Evolutionary conservation across 2,888 invertebrate species (phyloP).

Genomic region (Eupithecia dodoneata): DNA sequence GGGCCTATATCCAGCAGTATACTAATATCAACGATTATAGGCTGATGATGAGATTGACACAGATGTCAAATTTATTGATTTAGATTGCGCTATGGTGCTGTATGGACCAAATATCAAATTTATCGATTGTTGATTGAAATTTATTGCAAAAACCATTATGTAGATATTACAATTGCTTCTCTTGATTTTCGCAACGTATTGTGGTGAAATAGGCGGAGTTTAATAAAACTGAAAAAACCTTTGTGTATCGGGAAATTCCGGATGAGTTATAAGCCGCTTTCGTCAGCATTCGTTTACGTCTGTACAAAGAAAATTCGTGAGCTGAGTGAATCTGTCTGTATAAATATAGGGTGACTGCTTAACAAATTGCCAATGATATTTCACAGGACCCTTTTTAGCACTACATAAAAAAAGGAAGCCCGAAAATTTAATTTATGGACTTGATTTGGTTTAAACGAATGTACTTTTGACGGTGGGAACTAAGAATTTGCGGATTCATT

Average conservation of each 20-base stretch:
- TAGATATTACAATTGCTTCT: background rate
- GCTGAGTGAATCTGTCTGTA: conserved; percentile 26
- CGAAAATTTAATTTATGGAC: background rate
- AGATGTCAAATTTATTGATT: background rate
- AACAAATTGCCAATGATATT: conserved; percentile 17
- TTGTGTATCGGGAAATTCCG: conserved; percentile 63
- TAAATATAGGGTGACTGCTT: conserved; percentile 22
- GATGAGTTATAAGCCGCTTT: conserved; percentile 62
- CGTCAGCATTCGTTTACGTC: conserved; percentile 78
- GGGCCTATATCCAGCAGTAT: too few relatives aligned
- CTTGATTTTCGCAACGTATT: background rate
- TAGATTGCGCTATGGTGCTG: background rate
- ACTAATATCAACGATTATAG: too few relatives aligned
- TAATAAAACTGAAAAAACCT: conserved; percentile 59
- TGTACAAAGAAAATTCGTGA: conserved; percentile 66
- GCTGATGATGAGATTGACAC: too few relatives aligned
- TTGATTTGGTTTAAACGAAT: background rate
- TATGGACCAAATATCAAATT: too few relatives aligned
- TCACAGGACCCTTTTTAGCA: background rate
- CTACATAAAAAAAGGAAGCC: background rate
- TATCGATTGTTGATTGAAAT: background rate
- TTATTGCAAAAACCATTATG: background rate
- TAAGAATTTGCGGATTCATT: background rate
- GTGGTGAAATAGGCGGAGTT: conserved; percentile 4
- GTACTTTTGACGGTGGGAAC: background rate